Conservation (phyloP, 2,888 invertebrate species). For the Poecilus cupreus region DNA sequence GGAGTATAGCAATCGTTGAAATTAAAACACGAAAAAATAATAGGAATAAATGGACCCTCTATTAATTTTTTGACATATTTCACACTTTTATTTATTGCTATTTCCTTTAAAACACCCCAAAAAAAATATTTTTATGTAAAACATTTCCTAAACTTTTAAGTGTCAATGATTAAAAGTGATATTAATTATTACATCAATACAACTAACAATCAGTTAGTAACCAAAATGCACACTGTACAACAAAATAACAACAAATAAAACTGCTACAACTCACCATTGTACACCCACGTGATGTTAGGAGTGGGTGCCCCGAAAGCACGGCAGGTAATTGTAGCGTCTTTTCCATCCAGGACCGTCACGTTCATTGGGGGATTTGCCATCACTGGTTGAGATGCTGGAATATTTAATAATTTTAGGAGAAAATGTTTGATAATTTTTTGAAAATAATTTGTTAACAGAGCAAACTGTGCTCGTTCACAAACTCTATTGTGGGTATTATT, state of each 20-base stretch:
- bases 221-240: constrained; percentile 41
- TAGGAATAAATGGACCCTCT: too few species aligned
- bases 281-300: constrained; percentile 94
- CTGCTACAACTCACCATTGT: constrained; percentile 82
- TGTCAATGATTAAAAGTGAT: neutral
- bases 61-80: too few species aligned
- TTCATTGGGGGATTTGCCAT: constrained; percentile 91
- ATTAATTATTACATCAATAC: neutral
- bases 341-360: constrained; percentile 92
- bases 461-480: constrained; percentile 30
- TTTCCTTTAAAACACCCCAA: too few species aligned
- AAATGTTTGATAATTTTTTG: neutral
- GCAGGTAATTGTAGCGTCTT: constrained; percentile 92
- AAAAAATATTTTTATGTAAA: too few species aligned
- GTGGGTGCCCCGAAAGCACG: constrained; percentile 92
- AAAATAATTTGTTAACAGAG: too few species aligned
- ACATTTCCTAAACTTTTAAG: too few species aligned
- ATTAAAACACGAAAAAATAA: too few species aligned
- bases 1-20: too few species aligned
- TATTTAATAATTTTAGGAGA: neutral
- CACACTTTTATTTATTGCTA: too few species aligned
- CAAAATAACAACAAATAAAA: constrained; percentile 6
- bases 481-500: too few species aligned
- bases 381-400: constrained; percentile 89
- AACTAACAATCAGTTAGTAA: too few species aligned